A percentile compares a stretch with the other conserved stretches of the same genome.
Conservation (phyloP, 1,140 invertebrate genomes). For the Schmidtea mediterranea region DNA sequence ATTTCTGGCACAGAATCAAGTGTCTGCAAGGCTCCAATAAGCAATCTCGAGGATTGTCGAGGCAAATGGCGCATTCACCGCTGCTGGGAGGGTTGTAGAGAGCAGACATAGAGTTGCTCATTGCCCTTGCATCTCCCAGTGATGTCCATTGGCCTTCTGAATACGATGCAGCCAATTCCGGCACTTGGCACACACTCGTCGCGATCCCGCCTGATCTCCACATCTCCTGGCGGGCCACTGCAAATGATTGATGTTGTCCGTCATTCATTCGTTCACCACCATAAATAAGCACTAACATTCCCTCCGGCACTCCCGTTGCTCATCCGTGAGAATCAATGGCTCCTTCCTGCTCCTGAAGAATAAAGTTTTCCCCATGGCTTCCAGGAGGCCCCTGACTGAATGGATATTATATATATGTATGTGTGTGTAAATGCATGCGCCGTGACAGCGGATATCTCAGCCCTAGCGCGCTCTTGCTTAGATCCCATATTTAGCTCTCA, state of each 20-base stretch:
- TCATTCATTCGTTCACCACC: slow-evolving; percentile 3
- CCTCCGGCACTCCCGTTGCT: slow-evolving; percentile 26
- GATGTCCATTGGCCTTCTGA: background rate
- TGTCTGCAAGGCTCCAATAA: slow-evolving; percentile 30
- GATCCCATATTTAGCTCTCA: too few species aligned
- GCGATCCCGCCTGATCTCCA: slow-evolving; percentile 9
- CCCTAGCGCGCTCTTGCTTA: too few species aligned
- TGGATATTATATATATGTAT: slow-evolving; percentile 6
- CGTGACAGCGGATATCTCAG: too few species aligned
- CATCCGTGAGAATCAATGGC: slow-evolving; percentile 26
- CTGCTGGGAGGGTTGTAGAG: background rate
- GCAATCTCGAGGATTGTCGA: slow-evolving; percentile 27
- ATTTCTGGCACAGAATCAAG: slow-evolving; percentile 28
- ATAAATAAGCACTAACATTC: slow-evolving; percentile 12
- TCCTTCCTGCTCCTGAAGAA: slow-evolving; percentile 28
- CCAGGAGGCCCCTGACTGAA: slow-evolving; percentile 22
- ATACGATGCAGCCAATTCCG: background rate
- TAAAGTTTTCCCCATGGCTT: slow-evolving; percentile 29
- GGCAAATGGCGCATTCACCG: slow-evolving; percentile 30
- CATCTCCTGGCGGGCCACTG: slow-evolving; percentile 14
- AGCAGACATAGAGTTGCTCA: background rate
- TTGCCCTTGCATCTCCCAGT: background rate
- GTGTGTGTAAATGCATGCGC: too few species aligned
- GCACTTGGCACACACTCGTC: slow-evolving; percentile 1
- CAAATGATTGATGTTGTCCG: background rate